Evolutionary conservation across 2,888 invertebrate species (phyloP), one percentile per base, ranked within the genome.

Genomic region (Corbicula japonica): DNA sequence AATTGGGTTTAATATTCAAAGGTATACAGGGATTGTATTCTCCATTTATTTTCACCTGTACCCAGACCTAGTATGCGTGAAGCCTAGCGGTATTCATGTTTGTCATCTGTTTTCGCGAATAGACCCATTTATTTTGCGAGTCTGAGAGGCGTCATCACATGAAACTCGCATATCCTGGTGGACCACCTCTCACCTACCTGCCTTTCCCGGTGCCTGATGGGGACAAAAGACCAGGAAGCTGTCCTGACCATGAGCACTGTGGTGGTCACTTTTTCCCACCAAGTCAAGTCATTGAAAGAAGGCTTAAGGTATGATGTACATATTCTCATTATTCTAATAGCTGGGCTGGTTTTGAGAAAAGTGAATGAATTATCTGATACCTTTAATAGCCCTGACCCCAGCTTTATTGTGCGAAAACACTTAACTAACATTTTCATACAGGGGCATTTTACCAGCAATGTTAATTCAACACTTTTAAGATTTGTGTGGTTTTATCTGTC

Each of bases 151-250:
- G n/a, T n/a, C n/a, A n/a, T n/a, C n/a, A n/a, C n/a, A n/a, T n/a
- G n/a, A n/a, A n/a, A n/a, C n/a, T n/a, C n/a, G n/a, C n/a, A n/a
- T n/a, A n/a, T 66, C 52, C 66, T 66, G 66, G 66, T 50, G 66
- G 66, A 38, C 66, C 35, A 52, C 50, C 52, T 52, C 52, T 66
- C 52, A 66, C 66, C 50, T 66, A 32, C 34, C 66, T 66, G 66
- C 66, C 66, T 32, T 66, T 66, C 46, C 66, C 66, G 18, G 52
- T 66, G 52, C 66, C 66, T 30, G 66, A 66, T 52, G 34, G 34
- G 52, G 52, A 66, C 32, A 50, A 26, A 66, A 66, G 66, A 52
- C 66, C 66, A 54, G 66, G 66, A 66, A 66, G 66, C 50, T 66
- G 66, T 32, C 54, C 66, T 52, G 32, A 66, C 54, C 66, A 66